Base-by-base conservation (phyloP, 2,113 vertebrate genomes). In the Percopsis transmontana region DNA sequence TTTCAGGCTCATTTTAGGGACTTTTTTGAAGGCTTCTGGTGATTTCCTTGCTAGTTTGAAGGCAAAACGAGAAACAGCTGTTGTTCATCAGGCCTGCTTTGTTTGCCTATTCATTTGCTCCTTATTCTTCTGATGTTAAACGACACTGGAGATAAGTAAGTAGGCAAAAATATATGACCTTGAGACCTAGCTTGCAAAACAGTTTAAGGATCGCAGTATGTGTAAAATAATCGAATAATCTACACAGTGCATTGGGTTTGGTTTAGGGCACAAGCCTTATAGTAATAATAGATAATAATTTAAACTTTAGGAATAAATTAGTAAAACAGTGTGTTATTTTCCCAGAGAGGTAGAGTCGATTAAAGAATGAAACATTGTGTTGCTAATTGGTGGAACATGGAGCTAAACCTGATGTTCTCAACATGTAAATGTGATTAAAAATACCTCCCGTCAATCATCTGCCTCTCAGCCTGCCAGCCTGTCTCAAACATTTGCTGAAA, bases 141-240 rank as follows among this genome's bases (percentile, higher is more conserved):
- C 59, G 56, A 54, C 58, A 64, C 9, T 50, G 50, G 56, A 74
- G 53, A 77, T 68, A 67, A 74, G 70, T 80, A 60, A 74, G 72
- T 68, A 63, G 13, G 19, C 15, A 9, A n/a, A 38, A 47, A 42
- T 16, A 62, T 12, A 16, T 18, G 45, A 33, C 27, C 27, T 33
- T 33, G 13, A 52, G 57, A 70, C 21, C 45, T 19, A 33, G 27
- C 3, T 7, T 33, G 5, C 27, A 33, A 1, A 6, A 33, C 27
- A 33, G 27, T 40, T 14, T 40, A 50, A 18, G 5, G 2, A 39
- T 61, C 66, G n/a, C 60, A 21, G 55, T n/a, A 24, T 2, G 14
- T 53, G 5, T 53, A 53, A 53, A 53, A 1, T 33, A 33, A 33
- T 7, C 27, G 8, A 33, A 33, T 33, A 33, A 33, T 7, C 27